Evolutionary conservation across 2,888 invertebrate species (phyloP).

Genomic region (Laspeyria flexula): DNA sequence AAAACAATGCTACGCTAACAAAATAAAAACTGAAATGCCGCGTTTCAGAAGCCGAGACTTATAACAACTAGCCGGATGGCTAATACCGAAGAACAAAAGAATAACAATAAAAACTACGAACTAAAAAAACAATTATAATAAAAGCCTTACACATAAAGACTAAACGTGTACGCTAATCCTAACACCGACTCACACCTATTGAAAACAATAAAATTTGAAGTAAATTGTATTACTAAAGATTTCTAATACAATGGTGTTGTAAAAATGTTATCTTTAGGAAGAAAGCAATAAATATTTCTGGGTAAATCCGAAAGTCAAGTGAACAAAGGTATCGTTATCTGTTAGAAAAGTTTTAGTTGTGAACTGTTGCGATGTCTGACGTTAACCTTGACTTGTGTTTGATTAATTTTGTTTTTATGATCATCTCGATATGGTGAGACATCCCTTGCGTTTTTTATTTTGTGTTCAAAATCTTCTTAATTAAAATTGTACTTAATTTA

Average conservation of each 20-base stretch:
- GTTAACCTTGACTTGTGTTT: conserved; percentile 11
- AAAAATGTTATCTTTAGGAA: conserved; percentile 41
- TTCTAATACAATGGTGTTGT: conserved; percentile 22
- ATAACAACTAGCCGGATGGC: neutral
- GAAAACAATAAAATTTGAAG: conserved; percentile 17
- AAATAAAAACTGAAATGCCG: neutral
- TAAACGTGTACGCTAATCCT: conserved; percentile 10
- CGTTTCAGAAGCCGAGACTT: neutral
- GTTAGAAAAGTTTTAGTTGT: conserved; percentile 25
- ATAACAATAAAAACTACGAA: conserved; percentile 5
- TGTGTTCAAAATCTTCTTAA: too few relatives aligned
- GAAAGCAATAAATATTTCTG: conserved; percentile 47
- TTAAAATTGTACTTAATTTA: too few relatives aligned
- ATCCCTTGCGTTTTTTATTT: too few relatives aligned
- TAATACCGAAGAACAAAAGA: neutral
- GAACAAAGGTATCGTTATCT: conserved; percentile 38
- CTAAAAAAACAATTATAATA: neutral
- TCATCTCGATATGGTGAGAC: neutral
- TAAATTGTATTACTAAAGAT: conserved; percentile 12
- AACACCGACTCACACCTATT: conserved; percentile 23
- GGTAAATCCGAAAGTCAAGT: conserved; percentile 23
- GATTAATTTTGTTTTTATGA: conserved; percentile 13
- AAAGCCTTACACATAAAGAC: conserved; percentile 1
- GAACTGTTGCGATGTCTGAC: conserved; percentile 3
- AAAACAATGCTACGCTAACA: neutral